phyloP scores from a whole-genome alignment of 1,140 invertebrate species.

The Platyura marginata region DNA sequence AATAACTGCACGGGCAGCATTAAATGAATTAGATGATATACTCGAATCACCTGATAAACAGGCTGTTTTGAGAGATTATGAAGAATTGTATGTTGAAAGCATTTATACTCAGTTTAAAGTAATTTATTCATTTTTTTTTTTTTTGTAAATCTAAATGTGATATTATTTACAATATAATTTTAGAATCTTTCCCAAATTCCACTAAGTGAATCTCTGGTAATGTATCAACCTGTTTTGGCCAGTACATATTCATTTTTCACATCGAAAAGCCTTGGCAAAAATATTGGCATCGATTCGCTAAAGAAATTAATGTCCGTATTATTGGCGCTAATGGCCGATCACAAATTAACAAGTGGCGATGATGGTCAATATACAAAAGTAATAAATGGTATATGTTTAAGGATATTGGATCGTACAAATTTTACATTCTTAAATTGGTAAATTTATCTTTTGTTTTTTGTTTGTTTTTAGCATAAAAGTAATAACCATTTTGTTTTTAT shows the following conservation, averaged over 20 bases:
- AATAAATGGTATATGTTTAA: conserved; percentile 23
- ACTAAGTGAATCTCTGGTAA: conserved; percentile 65
- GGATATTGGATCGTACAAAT: conserved; percentile 20
- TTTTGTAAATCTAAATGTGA: conserved; percentile 14
- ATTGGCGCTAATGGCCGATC: conserved; percentile 21
- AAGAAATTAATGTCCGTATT: conserved; percentile 22
- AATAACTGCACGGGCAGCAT: conserved; percentile 17
- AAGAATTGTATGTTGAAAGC: conserved; percentile 24
- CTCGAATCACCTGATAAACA: conserved; percentile 22
- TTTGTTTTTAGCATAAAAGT: too few species aligned
- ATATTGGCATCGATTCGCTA: conserved; percentile 16
- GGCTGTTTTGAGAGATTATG: conserved; percentile 21
- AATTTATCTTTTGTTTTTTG: too few species aligned
- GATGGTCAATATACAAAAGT: conserved; percentile 23
- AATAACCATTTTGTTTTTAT: too few species aligned
- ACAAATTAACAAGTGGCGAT: conserved; percentile 17
- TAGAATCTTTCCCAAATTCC: conserved; percentile 43
- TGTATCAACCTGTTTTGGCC: conserved; percentile 66
- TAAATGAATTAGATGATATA: conserved; percentile 19
- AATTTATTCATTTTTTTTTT: conserved; percentile 2
- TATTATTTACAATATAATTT: conserved; percentile 19
- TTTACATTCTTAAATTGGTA: conserved; percentile 24
- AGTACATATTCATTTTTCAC: conserved; percentile 76
- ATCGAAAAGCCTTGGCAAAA: conserved; percentile 46
- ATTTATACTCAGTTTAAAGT: conserved; percentile 21